Evolutionary conservation across 2,113 vertebrate species (phyloP).

Genomic region (Rhodinocichla rosea): DNA sequence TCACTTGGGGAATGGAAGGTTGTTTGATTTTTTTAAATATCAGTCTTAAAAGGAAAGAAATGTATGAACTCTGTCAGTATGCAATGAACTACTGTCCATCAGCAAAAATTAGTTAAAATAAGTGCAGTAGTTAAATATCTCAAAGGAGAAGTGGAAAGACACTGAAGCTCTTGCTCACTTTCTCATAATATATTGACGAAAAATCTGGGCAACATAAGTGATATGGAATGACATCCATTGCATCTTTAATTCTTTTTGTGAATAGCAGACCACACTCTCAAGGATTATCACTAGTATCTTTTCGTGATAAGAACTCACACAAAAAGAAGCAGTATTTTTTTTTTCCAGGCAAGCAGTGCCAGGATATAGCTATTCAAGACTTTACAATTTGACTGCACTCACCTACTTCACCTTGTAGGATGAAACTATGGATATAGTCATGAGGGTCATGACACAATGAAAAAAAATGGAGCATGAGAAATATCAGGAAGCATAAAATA

Average conservation of each 20-base stretch:
- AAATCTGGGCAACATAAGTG: not conserved
- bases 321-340: not conserved
- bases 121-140: not conserved
- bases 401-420: not conserved
- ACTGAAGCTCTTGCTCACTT: not conserved
- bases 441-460: not conserved
- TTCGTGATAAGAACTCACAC: not conserved
- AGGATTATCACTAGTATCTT: not conserved
- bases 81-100: not conserved
- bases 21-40: not conserved
- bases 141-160: not conserved
- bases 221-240: not conserved
- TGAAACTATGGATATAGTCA: not conserved
- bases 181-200: not conserved
- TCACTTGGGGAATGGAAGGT: not conserved
- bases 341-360: not conserved
- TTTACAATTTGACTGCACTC: not conserved
- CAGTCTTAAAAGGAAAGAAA: not conserved
- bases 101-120: not conserved
- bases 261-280: not conserved
- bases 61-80: not conserved
- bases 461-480: not conserved
- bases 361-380: not conserved
- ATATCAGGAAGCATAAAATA: not conserved
- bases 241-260: not conserved